phyloP scores from a whole-genome alignment of 2,797 vertebrate species.

The Nothura maculosa region DNA sequence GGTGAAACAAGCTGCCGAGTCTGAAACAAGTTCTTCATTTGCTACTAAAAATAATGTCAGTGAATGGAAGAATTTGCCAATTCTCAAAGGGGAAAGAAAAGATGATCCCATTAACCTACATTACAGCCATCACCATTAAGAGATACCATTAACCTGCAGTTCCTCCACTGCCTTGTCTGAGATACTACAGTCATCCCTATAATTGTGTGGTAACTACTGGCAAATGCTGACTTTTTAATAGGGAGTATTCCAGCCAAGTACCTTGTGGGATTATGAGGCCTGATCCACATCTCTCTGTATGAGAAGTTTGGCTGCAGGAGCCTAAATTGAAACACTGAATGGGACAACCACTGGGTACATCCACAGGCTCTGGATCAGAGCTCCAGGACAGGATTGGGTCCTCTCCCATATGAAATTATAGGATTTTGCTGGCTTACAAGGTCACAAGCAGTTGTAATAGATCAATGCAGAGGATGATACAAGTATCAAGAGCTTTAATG shows the following conservation, averaged over 20 bases:
- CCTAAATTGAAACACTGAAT: not conserved
- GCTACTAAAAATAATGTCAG: slow-evolving; percentile 59
- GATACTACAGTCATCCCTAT: not conserved
- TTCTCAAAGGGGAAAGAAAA: slow-evolving; percentile 57
- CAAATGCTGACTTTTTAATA: not conserved
- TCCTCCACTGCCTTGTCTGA: not conserved
- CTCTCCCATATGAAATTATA: not conserved
- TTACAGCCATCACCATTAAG: slow-evolving; percentile 55
- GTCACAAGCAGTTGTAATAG: not conserved
- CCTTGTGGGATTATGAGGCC: not conserved
- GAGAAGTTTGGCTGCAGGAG: not conserved
- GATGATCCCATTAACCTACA: slow-evolving; percentile 70
- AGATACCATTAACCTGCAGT: slow-evolving; percentile 57
- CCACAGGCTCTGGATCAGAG: not conserved
- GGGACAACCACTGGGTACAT: no score
- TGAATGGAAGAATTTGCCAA: slow-evolving; percentile 34
- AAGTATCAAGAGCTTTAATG: slow-evolving; percentile 17
- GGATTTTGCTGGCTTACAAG: slow-evolving; percentile 13
- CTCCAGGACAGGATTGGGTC: not conserved
- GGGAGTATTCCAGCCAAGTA: not conserved
- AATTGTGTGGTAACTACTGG: slow-evolving; percentile 14
- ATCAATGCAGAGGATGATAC: not conserved
- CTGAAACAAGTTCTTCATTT: slow-evolving; percentile 18
- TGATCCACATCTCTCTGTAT: fast-evolving
- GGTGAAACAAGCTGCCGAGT: not conserved